phyloP scores from a whole-genome alignment of 2,888 invertebrate species.

The Dorcus hopei region DNA sequence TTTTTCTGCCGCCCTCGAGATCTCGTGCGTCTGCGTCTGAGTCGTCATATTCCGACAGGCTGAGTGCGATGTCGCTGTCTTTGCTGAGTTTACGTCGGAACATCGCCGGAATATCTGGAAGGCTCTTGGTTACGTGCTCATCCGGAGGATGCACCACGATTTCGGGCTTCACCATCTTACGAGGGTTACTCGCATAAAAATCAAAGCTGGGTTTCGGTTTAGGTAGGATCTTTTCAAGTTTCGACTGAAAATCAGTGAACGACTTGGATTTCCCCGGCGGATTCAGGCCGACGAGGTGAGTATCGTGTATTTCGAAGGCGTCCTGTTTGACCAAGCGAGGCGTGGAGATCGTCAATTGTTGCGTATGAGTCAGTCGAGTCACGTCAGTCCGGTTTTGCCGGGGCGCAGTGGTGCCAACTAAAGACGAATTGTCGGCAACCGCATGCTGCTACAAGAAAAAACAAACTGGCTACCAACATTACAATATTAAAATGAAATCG shows the following conservation, averaged over 20 bases:
- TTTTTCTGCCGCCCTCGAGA: background rate
- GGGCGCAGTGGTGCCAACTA: slow-evolving; percentile 40
- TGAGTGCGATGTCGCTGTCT: slow-evolving; percentile 15
- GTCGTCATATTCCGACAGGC: slow-evolving; percentile 11
- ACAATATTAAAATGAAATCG: slow-evolving; percentile 28
- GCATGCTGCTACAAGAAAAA: slow-evolving; percentile 47
- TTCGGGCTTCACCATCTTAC: slow-evolving; percentile 22
- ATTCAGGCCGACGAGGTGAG: background rate
- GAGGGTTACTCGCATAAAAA: slow-evolving; percentile 13
- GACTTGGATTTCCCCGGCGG: slow-evolving; percentile 38
- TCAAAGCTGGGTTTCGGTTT: slow-evolving; percentile 15
- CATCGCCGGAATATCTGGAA: slow-evolving; percentile 41
- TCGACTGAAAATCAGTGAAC: slow-evolving; percentile 41
- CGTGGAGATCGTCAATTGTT: background rate
- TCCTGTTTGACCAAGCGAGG: slow-evolving; percentile 7
- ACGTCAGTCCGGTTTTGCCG: slow-evolving; percentile 11
- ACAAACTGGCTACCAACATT: slow-evolving; percentile 28
- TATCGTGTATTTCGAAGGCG: slow-evolving; percentile 3
- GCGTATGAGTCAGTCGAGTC: slow-evolving; percentile 3
- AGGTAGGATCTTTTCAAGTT: background rate
- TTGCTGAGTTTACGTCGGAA: slow-evolving; percentile 3
- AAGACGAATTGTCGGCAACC: slow-evolving; percentile 35
- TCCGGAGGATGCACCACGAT: slow-evolving; percentile 40
- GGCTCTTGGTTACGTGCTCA: slow-evolving; percentile 39
- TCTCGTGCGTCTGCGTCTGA: slow-evolving; percentile 8